phyloP scores from a whole-genome alignment of 2,113 vertebrate species.

The Bubo scandiacus region DNA sequence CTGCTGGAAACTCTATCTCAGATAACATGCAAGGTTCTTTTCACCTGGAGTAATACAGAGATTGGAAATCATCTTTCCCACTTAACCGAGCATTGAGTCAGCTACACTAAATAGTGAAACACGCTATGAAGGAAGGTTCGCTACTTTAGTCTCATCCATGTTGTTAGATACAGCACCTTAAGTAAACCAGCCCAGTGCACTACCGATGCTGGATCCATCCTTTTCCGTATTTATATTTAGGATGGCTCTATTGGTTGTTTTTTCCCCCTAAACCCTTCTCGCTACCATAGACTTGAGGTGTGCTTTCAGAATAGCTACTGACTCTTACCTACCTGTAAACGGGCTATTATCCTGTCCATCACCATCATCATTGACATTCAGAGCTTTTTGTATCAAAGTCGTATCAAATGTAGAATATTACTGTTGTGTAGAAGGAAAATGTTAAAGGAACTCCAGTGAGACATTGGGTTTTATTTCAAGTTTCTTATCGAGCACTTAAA shows the following conservation, averaged over 20 bases:
- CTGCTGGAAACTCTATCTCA: neutral
- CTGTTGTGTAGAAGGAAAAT: neutral
- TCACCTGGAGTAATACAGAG: neutral
- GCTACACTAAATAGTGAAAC: neutral
- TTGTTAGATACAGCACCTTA: neutral
- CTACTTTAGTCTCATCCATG: neutral
- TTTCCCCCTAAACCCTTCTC: neutral
- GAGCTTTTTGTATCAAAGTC: neutral
- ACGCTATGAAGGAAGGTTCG: neutral
- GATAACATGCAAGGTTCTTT: neutral
- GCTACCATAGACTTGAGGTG: neutral
- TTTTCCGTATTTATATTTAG: neutral
- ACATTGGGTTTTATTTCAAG: slow-evolving; percentile 13
- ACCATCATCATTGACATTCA: neutral
- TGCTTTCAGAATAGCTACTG: neutral
- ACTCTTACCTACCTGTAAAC: neutral
- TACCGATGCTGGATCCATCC: neutral
- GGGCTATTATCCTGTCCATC: neutral
- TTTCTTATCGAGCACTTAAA: neutral
- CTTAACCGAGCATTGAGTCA: neutral
- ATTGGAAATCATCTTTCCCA: neutral
- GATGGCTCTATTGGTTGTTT: neutral
- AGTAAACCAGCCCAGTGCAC: neutral
- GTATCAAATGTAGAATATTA: neutral
- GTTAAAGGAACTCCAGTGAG: neutral